Conservation (phyloP, 2,888 invertebrate genomes). For the Morpho achilles region DNA sequence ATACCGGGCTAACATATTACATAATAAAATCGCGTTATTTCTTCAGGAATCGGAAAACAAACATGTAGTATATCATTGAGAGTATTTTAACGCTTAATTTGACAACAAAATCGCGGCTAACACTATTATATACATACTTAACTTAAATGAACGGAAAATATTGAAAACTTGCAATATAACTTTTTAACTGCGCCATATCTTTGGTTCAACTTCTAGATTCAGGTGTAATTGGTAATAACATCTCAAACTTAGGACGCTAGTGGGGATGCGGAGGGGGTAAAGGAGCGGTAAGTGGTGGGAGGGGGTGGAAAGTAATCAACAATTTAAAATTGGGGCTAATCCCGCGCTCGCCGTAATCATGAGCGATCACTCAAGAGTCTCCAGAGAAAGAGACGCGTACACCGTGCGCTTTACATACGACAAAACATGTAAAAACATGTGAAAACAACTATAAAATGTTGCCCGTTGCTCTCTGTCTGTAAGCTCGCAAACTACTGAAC, state of each 20-base stretch:
- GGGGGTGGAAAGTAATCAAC: conserved; percentile 59
- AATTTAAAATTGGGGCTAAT: conserved; percentile 77
- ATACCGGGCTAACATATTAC: too few species aligned
- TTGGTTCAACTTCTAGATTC: background rate
- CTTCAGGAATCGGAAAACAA: too few species aligned
- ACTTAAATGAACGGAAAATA: too few species aligned
- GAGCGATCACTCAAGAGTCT: conserved; percentile 54
- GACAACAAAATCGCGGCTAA: too few species aligned
- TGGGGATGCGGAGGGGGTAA: background rate
- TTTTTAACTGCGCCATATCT: too few species aligned
- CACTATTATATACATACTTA: too few species aligned
- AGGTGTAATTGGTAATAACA: conserved; percentile 9
- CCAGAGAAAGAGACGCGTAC: conserved; percentile 3
- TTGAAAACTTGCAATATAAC: too few species aligned
- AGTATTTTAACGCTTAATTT: too few species aligned
- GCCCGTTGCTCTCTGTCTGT: too few species aligned
- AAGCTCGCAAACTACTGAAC: background rate
- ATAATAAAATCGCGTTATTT: too few species aligned
- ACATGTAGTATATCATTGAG: too few species aligned
- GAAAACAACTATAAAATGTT: too few species aligned
- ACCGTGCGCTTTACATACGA: conserved; percentile 5
- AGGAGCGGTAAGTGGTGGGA: background rate
- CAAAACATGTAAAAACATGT: background rate
- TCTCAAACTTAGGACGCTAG: conserved; percentile 5
- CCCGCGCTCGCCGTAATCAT: conserved; percentile 56